Evolutionary conservation across 2,113 vertebrate genomes (phyloP).

Genomic region (Nanger granti): DNA sequence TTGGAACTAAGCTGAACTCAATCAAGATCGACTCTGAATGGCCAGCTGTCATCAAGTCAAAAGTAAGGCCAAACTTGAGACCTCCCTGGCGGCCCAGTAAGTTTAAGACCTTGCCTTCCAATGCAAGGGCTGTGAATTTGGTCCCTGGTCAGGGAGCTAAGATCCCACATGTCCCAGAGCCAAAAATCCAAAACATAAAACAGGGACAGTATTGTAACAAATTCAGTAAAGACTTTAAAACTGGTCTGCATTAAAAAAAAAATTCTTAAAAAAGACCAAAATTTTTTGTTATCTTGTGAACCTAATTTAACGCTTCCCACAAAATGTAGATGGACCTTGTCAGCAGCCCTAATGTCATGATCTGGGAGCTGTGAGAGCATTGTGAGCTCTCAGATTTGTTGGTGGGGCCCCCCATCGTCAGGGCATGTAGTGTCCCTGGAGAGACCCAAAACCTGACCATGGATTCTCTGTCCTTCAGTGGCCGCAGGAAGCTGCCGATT

Average conservation of each 20-base stretch:
- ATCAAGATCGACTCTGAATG: neutral
- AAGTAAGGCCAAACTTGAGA: neutral
- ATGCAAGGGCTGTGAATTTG: neutral
- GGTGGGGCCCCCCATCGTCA: neutral
- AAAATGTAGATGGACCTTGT: neutral
- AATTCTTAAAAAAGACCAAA: neutral
- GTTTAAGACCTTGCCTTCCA: neutral
- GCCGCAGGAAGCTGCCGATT: conserved; percentile 69
- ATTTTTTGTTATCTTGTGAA: neutral
- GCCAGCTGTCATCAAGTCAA: neutral
- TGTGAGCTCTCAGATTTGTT: neutral
- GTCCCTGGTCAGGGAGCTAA: neutral
- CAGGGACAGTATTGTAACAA: neutral
- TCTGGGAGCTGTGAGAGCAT: neutral
- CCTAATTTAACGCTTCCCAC: neutral
- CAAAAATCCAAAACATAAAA: neutral
- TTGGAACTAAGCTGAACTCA: neutral
- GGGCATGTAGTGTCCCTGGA: rapidly evolving
- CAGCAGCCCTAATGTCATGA: neutral
- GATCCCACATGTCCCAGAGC: neutral
- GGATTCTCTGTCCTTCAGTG: conserved; percentile 50
- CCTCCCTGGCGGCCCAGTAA: neutral
- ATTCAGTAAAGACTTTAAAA: neutral
- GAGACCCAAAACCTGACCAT: neutral
- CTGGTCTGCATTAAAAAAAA: neutral